Base-by-base conservation (phyloP, 1,140 invertebrate species). In the Dendrolimus kikuchii region DNA sequence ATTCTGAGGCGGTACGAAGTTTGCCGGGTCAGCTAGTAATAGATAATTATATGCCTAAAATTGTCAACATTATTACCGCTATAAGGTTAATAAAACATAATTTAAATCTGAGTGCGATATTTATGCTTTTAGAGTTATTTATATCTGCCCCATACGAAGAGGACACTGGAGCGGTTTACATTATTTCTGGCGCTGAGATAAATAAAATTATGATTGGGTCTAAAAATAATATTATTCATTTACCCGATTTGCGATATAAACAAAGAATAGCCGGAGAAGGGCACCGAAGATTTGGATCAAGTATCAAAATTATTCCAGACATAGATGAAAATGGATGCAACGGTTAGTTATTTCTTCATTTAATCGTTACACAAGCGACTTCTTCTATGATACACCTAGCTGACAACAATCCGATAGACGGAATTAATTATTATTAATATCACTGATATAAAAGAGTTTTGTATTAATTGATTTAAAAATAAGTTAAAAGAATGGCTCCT, bases 161-260 rank as follows among this genome's bases (percentile, higher is more conserved):
- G 7, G 39, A 69, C 0, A 7, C 47, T 8, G 78, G 78, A 9
- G 64, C 66, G 1, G 54, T 82, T 0, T 82, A 82, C 40, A 60
- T 80, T n/a, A 23, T 80, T 3, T 69, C 68, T 38, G 77, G 77
- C 2, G 60, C 55, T 39, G 68, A 72, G 42, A 40, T 71, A 4
- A 60, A 65, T 23, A 44, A 49, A 10, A 44, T n/a, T 4, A 36
- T 63, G 7, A 40, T 59, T 9, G 57, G 53, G 38, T n/a, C 40
- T 6, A 40, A 7, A 4, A 36, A 44, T 9, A 57, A 58, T 40
- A 8, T 47, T 5, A 59, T 74, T 0, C 5, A 39, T 4, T 5
- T 71, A 9, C 48, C 57, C 4, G 65, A 70, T 2, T 57, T 81
- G 3, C 64, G 52, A 3, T 39, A 53, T 5, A 64, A 52, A 0